Percentiles rank a stretch among this genome's conserved stretches.
phyloP scores from a whole-genome alignment of 2,113 vertebrate species.

The Sander lucioperca region DNA sequence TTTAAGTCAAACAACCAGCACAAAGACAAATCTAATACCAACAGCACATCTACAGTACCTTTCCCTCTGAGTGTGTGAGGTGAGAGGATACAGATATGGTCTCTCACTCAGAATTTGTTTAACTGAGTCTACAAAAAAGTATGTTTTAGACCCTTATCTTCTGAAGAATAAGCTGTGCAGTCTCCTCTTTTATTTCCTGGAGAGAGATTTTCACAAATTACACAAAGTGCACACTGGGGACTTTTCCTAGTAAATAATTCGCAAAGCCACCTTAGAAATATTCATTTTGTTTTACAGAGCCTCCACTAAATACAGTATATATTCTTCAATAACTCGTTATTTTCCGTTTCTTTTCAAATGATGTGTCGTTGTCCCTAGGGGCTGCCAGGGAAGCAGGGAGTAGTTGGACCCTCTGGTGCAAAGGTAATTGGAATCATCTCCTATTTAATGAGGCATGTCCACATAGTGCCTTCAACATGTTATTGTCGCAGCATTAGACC shows the following conservation, averaged over 20 bases:
- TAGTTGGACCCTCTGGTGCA: constrained; percentile 74
- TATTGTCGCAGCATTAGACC: no score
- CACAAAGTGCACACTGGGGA: neutral
- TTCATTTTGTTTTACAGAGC: neutral
- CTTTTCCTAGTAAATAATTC: neutral
- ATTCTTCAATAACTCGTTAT: neutral
- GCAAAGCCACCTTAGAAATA: neutral
- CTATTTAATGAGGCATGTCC: constrained; percentile 22
- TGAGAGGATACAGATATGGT: constrained; percentile 10
- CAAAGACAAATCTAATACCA: neutral
- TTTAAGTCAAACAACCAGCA: constrained; percentile 30
- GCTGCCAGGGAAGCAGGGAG: constrained; percentile 83
- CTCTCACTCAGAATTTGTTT: neutral
- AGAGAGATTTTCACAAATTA: neutral
- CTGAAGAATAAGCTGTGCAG: neutral
- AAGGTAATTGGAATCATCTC: constrained; percentile 75
- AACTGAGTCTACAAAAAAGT: neutral
- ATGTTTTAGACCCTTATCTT: neutral
- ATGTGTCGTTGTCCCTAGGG: constrained; percentile 74
- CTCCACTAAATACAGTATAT: neutral
- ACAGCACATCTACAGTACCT: neutral
- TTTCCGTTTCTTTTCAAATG: neutral
- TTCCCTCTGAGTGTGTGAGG: neutral
- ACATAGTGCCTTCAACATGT: constrained; percentile 6
- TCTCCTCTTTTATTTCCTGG: neutral